Evolutionary conservation across 2,797 vertebrate species (phyloP).

Genomic region (Sebastes minor): DNA sequence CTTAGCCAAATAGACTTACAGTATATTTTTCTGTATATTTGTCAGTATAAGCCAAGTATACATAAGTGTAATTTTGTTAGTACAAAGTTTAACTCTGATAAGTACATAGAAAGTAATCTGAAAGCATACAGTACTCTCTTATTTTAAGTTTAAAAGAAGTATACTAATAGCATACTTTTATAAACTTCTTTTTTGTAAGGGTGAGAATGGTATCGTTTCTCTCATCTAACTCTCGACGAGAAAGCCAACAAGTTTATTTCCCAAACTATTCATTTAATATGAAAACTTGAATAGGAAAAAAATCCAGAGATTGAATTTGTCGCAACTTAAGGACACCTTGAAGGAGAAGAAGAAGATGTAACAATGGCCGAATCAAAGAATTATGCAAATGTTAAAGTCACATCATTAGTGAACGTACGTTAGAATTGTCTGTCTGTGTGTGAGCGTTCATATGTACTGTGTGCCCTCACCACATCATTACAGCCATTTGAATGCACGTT

Average conservation of each 20-base stretch:
- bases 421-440: neutral
- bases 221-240: neutral
- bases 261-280: neutral
- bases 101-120: no score
- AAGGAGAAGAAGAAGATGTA: neutral
- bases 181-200: no score
- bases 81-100: no score
- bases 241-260: neutral
- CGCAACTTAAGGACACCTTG: neutral
- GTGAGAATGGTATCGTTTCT: neutral
- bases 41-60: no score
- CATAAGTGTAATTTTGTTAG: no score
- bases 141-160: no score
- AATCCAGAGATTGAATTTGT: neutral
- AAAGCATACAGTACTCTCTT: no score
- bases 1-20: no score
- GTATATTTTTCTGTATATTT: no score
- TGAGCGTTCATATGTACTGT: neutral
- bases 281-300: neutral
- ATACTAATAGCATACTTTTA: no score
- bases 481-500: conserved; percentile 26
- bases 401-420: neutral
- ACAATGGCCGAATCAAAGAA: neutral
- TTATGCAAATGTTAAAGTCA: neutral
- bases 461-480: conserved; percentile 40